phyloP scores from a whole-genome alignment of 2,113 vertebrate species.

The Chunga burmeisteri region DNA sequence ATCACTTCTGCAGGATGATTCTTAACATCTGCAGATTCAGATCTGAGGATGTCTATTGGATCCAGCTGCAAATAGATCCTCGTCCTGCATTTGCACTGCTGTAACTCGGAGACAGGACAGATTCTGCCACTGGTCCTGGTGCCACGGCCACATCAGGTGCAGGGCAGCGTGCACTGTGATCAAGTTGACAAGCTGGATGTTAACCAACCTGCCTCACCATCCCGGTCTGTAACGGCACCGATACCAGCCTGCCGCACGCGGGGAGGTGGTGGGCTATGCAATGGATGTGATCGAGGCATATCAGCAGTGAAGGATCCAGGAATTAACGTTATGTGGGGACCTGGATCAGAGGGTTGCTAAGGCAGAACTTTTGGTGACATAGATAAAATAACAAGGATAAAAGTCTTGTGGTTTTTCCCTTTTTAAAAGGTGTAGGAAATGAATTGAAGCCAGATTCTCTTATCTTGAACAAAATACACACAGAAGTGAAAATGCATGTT shows the following conservation, averaged over 20 bases:
- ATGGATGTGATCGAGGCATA: accelerated
- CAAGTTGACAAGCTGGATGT: neutral
- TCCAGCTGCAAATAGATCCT: neutral
- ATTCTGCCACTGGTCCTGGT: neutral
- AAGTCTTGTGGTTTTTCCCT: neutral
- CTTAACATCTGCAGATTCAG: neutral
- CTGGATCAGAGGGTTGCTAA: neutral
- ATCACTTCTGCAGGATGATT: neutral
- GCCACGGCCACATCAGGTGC: accelerated
- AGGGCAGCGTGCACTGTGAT: neutral
- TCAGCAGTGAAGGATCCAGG: neutral
- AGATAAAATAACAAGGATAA: neutral
- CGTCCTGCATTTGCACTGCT: accelerated
- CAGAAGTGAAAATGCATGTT: neutral
- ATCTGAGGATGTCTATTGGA: neutral
- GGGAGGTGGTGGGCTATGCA: accelerated
- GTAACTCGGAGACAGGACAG: neutral
- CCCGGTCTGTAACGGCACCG: neutral
- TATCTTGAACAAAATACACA: neutral
- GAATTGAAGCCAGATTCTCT: neutral
- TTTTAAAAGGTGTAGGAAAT: neutral
- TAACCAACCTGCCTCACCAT: neutral
- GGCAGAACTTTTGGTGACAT: neutral
- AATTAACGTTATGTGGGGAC: neutral
- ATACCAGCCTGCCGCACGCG: accelerated